These are phyloP conservation scores for Mesorhabditis spiculigera DNA, from an alignment of 2,888 invertebrate species.

Conservation along the genomic window DNA sequence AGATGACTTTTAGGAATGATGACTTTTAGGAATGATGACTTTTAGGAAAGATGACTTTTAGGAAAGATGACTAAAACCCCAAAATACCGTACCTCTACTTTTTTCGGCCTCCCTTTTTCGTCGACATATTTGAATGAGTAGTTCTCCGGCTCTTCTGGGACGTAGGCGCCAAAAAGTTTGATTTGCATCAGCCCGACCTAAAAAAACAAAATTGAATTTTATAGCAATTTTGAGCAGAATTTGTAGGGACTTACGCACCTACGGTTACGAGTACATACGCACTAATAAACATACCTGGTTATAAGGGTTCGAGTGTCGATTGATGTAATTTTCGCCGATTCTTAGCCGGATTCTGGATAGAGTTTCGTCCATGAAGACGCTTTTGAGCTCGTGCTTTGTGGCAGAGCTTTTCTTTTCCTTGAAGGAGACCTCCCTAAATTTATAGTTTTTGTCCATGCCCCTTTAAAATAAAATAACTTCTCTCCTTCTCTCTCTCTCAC, in stretches of 20 bases:
- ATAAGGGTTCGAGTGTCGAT: constrained; percentile 11
- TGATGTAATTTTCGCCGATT: constrained; percentile 12
- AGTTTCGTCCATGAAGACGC: constrained; percentile 35
- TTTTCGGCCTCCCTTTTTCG: constrained; percentile 9
- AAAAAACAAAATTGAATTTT: constrained; percentile 3
- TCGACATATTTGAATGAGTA: constrained; percentile 14
- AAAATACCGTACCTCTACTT: constrained; percentile 6
- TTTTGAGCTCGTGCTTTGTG: constrained; percentile 36
- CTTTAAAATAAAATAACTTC: no score
- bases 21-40: no score
- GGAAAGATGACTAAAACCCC: no score
- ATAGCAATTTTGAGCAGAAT: neutral
- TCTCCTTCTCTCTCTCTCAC: no score
- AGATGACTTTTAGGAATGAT: no score
- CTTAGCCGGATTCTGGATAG: constrained; percentile 14
- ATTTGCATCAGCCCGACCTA: constrained; percentile 36
- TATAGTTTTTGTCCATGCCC: neutral
- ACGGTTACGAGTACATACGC: no score
- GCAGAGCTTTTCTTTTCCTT: constrained; percentile 21
- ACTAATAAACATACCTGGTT: constrained; percentile 11
- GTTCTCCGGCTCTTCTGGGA: constrained; percentile 20
- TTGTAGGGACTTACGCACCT: neutral
- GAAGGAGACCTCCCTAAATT: constrained; percentile 23
- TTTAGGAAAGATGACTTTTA: no score
- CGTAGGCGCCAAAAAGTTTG: constrained; percentile 29